These are phyloP conservation scores for Drosophila erecta DNA, from an alignment of 1,140 invertebrate species.

Conservation along the genomic window DNA sequence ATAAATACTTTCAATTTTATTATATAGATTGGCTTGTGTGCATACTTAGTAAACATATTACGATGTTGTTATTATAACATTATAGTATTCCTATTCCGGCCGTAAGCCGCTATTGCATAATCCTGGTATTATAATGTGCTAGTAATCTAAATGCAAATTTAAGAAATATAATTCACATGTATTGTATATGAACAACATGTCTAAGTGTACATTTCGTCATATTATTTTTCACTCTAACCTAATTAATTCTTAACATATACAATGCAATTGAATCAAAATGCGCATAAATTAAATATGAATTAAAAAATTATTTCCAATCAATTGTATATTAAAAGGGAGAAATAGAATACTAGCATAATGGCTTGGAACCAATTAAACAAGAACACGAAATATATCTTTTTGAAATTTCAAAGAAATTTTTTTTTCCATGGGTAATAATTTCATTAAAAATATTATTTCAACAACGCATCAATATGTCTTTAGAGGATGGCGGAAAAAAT, in stretches of 20 bases:
- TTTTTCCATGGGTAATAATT: no score
- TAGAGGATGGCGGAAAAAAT: no score
- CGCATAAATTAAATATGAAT: neutral
- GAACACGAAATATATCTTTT: no score
- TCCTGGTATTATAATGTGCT: neutral
- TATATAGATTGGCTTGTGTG: neutral
- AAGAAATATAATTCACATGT: neutral
- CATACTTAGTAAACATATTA: conserved; percentile 8
- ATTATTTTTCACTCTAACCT: neutral
- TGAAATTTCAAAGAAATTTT: no score
- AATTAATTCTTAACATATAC: neutral
- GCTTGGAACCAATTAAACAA: no score
- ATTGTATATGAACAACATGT: neutral
- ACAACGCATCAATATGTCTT: no score
- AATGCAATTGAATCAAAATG: conserved; percentile 10
- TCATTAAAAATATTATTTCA: no score
- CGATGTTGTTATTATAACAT: conserved; percentile 6
- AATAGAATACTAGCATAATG: no score
- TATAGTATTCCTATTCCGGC: conserved; percentile 9
- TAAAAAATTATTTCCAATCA: neutral
- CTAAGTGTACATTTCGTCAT: neutral
- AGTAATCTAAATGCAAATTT: neutral
- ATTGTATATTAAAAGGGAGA: neutral
- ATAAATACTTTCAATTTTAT: neutral
- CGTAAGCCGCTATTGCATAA: neutral